Conservation (phyloP, 2,888 invertebrate species). For the Cerceris ruficornis region DNA sequence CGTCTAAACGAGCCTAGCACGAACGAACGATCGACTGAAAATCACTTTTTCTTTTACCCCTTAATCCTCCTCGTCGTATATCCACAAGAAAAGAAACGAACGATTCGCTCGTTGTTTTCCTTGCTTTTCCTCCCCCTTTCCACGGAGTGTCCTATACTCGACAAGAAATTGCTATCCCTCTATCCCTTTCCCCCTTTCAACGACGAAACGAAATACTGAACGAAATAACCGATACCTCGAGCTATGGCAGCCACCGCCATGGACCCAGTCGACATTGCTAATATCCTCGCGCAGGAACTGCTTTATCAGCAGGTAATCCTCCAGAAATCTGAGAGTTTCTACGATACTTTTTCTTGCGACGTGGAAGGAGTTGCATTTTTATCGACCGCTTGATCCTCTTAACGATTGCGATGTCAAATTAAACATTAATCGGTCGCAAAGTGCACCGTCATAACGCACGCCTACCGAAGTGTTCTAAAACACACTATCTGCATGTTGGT, state of each 20-base stretch:
- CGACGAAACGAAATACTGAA: conserved; percentile 68
- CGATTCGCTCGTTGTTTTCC: conserved; percentile 22
- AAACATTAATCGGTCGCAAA: background rate
- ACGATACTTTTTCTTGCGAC: background rate
- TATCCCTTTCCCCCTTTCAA: conserved; percentile 36
- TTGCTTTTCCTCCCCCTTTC: background rate
- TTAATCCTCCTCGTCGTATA: conserved; percentile 7
- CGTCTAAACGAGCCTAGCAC: conserved; percentile 68
- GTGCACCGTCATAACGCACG: background rate
- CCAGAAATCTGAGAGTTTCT: background rate
- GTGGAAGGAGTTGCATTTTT: background rate
- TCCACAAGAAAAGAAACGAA: conserved; percentile 2
- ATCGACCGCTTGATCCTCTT: background rate
- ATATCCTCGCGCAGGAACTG: conserved; percentile 91
- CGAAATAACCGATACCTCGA: conserved; percentile 65
- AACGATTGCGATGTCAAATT: background rate
- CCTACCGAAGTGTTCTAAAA: too few species aligned
- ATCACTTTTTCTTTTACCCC: conserved; percentile 44
- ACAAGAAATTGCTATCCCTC: background rate
- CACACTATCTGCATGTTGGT: too few species aligned
- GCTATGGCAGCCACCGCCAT: conserved; percentile 81
- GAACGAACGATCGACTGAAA: conserved; percentile 76
- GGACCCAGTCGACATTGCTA: conserved; percentile 93
- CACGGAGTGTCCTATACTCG: too few species aligned
- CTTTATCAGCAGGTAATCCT: conserved; percentile 90